phyloP scores from a whole-genome alignment of 2,113 vertebrate species.

The Sminthopsis crassicaudata region DNA sequence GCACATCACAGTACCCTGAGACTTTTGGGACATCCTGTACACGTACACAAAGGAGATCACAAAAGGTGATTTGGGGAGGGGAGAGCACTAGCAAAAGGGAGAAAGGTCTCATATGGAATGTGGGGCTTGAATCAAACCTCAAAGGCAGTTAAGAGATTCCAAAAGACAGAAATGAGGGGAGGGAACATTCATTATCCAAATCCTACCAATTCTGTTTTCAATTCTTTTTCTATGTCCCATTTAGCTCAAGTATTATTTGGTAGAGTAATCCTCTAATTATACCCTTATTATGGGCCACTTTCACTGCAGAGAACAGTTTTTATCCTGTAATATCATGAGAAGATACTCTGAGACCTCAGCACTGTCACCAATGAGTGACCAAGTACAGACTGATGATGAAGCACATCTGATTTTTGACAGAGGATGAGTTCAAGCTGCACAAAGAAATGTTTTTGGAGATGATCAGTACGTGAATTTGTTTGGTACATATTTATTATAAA shows the following conservation, averaged over 20 bases:
- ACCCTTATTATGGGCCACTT: background rate
- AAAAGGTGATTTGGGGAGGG: background rate
- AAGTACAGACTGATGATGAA: background rate
- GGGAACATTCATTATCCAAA: background rate
- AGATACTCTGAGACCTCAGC: background rate
- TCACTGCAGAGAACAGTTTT: background rate
- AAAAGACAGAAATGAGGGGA: background rate
- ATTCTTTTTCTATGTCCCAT: background rate
- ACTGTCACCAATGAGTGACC: background rate
- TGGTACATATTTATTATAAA: background rate
- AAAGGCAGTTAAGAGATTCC: background rate
- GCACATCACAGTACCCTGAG: background rate
- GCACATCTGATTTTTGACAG: background rate
- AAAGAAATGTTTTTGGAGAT: background rate
- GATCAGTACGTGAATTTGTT: background rate
- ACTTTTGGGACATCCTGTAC: background rate
- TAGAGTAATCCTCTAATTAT: background rate
- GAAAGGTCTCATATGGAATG: background rate
- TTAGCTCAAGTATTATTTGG: background rate
- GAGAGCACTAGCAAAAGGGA: background rate
- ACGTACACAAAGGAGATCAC: background rate
- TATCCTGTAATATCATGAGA: background rate
- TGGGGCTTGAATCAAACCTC: background rate
- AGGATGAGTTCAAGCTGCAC: background rate
- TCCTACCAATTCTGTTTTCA: background rate